Evolutionary conservation across 2,797 vertebrate species (phyloP).

Genomic region (Myripristis jacobus): DNA sequence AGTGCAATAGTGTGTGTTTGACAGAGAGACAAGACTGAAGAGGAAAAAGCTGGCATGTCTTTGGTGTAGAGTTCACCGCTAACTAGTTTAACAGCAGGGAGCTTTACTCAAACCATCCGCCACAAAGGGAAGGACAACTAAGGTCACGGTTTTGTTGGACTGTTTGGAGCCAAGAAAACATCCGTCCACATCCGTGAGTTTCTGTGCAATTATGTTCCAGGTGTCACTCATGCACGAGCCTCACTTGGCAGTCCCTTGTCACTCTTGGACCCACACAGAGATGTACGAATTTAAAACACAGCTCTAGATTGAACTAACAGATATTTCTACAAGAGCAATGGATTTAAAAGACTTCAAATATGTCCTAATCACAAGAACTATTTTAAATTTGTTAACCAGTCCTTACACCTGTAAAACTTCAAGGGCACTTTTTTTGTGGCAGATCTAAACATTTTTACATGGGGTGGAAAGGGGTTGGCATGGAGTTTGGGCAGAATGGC

Average conservation of each 20-base stretch:
- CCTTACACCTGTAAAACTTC: too few relatives aligned
- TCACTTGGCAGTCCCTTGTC: not conserved
- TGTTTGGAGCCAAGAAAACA: not conserved
- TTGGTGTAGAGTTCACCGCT: not conserved
- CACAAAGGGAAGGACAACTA: not conserved
- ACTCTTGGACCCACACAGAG: conserved; percentile 1
- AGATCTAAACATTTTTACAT: too few relatives aligned
- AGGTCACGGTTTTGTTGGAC: not conserved
- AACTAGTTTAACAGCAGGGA: not conserved
- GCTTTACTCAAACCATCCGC: not conserved
- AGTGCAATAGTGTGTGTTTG: conserved; percentile 2
- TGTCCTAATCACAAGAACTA: too few relatives aligned
- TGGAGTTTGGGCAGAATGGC: too few relatives aligned
- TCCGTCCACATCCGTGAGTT: not conserved
- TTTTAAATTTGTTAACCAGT: too few relatives aligned
- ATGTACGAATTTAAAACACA: not conserved
- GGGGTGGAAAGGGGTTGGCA: too few relatives aligned
- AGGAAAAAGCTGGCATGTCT: not conserved
- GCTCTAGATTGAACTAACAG: too few relatives aligned
- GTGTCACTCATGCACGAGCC: conserved; percentile 20
- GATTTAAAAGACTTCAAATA: not conserved
- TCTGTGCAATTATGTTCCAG: conserved; percentile 10
- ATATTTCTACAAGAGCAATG: not conserved
- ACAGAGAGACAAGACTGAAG: not conserved
- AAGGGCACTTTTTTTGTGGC: too few relatives aligned